Evolutionary conservation across 2,113 vertebrate species (phyloP).

Genomic region (Lichenostomus cassidix): DNA sequence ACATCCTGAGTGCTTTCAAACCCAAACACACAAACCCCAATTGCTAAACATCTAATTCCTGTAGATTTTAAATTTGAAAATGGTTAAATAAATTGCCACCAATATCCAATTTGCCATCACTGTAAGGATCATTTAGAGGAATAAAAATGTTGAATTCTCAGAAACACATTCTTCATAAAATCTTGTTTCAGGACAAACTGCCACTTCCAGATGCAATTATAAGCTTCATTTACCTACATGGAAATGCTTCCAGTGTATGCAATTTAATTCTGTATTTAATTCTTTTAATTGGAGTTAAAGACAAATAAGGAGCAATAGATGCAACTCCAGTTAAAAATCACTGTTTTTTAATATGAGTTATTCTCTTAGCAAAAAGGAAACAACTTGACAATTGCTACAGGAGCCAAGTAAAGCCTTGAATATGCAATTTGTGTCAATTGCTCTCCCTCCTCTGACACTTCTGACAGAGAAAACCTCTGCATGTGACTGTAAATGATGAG

Average conservation of each 20-base stretch:
- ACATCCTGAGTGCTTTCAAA: neutral
- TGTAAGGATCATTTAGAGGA: neutral
- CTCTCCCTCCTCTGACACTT: neutral
- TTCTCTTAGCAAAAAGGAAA: neutral
- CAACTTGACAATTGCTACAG: neutral
- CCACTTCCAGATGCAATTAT: neutral
- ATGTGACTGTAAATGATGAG: neutral
- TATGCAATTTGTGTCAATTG: neutral
- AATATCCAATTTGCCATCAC: too few species aligned
- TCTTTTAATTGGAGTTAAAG: neutral
- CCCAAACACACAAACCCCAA: neutral
- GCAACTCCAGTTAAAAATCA: neutral
- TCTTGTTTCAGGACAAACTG: neutral
- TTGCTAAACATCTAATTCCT: neutral
- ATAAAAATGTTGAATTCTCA: neutral
- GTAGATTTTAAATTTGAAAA: neutral
- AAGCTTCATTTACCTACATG: neutral
- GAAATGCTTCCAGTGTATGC: neutral
- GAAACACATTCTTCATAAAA: neutral
- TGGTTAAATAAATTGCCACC: neutral
- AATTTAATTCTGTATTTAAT: neutral
- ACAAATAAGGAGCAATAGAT: neutral
- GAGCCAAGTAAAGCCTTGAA: neutral
- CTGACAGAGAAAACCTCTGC: neutral
- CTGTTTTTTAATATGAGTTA: neutral